Conservation (phyloP, 2,797 vertebrate genomes). For the Echiichthys vipera region DNA sequence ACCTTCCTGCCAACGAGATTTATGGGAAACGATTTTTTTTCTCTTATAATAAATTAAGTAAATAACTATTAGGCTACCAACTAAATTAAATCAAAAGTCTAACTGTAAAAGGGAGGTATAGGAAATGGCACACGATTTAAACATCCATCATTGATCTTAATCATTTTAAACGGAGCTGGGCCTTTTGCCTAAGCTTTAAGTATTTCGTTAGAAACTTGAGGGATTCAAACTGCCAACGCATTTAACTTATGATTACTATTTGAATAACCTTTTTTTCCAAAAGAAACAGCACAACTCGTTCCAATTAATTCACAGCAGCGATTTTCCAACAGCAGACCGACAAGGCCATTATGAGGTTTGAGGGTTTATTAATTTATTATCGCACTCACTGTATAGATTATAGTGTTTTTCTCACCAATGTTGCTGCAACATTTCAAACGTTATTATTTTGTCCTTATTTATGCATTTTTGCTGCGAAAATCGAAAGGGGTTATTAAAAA, state of each 20-base stretch:
- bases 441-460: neutral
- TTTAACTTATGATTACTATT: conserved; percentile 33
- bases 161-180: conserved; percentile 26
- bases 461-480: conserved; percentile 6
- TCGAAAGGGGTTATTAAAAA: neutral
- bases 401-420: conserved; percentile 13
- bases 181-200: neutral
- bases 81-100: neutral
- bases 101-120: neutral
- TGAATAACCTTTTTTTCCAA: conserved; percentile 24
- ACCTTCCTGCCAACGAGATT: conserved; percentile 4
- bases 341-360: conserved; percentile 36
- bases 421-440: neutral
- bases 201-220: conserved; percentile 13
- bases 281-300: neutral
- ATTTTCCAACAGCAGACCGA: conserved; percentile 46
- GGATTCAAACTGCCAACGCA: conserved; percentile 39
- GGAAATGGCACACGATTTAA: neutral
- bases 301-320: conserved; percentile 15
- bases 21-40: neutral
- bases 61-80: neutral
- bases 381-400: neutral
- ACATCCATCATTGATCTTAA: conserved; percentile 8
- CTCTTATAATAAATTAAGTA: neutral
- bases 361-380: conserved; percentile 39